Evolutionary conservation across 2,888 invertebrate genomes (phyloP).

Genomic region (Digitonthophagus gazella): DNA sequence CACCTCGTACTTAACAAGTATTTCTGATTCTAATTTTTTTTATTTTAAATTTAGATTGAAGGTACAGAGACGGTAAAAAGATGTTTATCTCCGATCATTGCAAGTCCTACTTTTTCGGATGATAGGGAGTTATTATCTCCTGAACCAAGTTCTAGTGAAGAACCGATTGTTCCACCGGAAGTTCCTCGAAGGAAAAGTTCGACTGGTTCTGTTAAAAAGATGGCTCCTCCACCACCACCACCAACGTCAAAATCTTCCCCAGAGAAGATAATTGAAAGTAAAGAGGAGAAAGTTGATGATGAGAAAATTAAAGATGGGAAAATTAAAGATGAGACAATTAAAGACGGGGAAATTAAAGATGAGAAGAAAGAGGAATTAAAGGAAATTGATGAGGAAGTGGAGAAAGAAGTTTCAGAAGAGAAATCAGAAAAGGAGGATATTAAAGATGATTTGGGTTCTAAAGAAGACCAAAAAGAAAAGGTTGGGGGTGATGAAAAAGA

Average conservation of each 20-base stretch:
- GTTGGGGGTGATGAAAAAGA: background rate
- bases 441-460: too few relatives aligned
- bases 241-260: background rate
- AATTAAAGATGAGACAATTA: too few relatives aligned
- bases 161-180: background rate
- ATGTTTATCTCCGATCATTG: slow-evolving; percentile 23
- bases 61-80: slow-evolving; percentile 17
- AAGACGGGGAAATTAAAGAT: background rate
- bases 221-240: slow-evolving; percentile 15
- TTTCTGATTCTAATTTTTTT: background rate
- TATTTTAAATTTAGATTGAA: slow-evolving; percentile 3
- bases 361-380: background rate
- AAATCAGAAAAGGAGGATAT: too few relatives aligned
- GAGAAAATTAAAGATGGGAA: too few relatives aligned
- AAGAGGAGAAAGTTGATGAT: background rate
- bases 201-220: slow-evolving; percentile 15
- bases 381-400: background rate
- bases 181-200: slow-evolving; percentile 16
- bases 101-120: slow-evolving; percentile 19
- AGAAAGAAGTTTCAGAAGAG: background rate
- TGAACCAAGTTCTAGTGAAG: background rate
- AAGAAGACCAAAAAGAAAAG: too few relatives aligned
- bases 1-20: background rate
- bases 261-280: too few relatives aligned
- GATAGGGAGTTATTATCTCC: background rate